A percentile compares a stretch with the other conserved stretches of the same genome.
Evolutionary conservation across 1,140 invertebrate genomes (phyloP).

Genomic region (Cylas formicarius): DNA sequence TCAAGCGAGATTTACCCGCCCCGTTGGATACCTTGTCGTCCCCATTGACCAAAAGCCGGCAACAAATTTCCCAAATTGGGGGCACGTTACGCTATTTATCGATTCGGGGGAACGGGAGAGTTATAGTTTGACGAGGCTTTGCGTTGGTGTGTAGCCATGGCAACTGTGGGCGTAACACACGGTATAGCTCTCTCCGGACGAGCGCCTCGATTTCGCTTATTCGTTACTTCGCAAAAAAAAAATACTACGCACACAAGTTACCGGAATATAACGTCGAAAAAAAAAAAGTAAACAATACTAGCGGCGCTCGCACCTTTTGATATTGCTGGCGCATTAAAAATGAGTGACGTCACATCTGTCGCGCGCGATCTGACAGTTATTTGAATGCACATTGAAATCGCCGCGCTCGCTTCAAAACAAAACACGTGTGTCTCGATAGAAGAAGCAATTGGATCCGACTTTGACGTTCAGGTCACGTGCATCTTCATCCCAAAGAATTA

Average conservation of each 20-base stretch:
- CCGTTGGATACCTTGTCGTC: no score
- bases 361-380: no score
- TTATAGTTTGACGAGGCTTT: constrained; percentile 11
- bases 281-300: no score
- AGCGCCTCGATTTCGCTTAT: constrained; percentile 1
- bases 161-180: constrained; percentile 27
- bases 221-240: not conserved
- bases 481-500: no score
- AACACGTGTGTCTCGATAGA: constrained; percentile 42
- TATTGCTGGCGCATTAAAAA: no score
- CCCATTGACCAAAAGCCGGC: no score
- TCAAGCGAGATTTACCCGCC: constrained; percentile 13
- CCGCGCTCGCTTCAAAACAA: constrained; percentile 44
- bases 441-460: constrained; percentile 41
- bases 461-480: no score
- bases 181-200: constrained; percentile 7
- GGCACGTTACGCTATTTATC: constrained; percentile 20
- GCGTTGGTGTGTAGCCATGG: constrained; percentile 24
- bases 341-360: no score
- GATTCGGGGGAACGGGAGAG: constrained; percentile 12
- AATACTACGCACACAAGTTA: no score
- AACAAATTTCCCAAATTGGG: no score
- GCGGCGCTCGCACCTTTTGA: no score
- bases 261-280: no score
- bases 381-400: constrained; percentile 41